A percentile compares a stretch with the other conserved stretches of the same genome.
phyloP scores from a whole-genome alignment of 2,797 vertebrate species.

The Peromyscus attwateri region DNA sequence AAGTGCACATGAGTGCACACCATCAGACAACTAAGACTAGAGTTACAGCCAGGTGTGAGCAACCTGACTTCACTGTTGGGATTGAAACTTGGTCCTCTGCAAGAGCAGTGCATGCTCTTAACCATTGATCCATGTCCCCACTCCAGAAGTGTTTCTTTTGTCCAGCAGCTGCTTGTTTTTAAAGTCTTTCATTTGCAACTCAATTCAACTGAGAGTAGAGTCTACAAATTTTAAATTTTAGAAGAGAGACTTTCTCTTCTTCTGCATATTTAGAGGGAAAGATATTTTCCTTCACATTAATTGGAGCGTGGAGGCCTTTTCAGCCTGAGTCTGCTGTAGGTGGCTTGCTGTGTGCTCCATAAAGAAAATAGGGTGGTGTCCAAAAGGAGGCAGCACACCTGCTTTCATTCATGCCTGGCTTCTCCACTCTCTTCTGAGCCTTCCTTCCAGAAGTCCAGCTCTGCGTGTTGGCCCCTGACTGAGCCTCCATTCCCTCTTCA shows the following conservation, averaged over 20 bases:
- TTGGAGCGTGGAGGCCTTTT: neutral
- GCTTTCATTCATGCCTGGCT: accelerated
- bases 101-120: neutral
- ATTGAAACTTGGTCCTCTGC: neutral
- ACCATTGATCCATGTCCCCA: neutral
- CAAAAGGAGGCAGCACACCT: neutral
- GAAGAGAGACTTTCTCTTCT: neutral
- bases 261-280: slow-evolving; percentile 14
- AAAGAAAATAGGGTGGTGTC: neutral
- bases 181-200: neutral
- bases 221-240: slow-evolving; percentile 50
- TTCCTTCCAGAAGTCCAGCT: neutral
- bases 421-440: neutral
- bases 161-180: neutral
- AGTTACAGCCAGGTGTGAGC: neutral
- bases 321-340: neutral
- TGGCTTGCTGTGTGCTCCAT: neutral
- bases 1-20: neutral
- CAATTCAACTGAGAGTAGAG: slow-evolving; percentile 3
- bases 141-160: neutral
- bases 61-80: too few species aligned
- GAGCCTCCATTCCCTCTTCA: neutral
- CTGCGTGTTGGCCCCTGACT: neutral
- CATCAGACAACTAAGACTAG: neutral
- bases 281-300: neutral